Percentiles rank a stretch among this genome's conserved stretches.
phyloP scores from a whole-genome alignment of 2,888 invertebrate genomes.

The Slavum lentiscoides region DNA sequence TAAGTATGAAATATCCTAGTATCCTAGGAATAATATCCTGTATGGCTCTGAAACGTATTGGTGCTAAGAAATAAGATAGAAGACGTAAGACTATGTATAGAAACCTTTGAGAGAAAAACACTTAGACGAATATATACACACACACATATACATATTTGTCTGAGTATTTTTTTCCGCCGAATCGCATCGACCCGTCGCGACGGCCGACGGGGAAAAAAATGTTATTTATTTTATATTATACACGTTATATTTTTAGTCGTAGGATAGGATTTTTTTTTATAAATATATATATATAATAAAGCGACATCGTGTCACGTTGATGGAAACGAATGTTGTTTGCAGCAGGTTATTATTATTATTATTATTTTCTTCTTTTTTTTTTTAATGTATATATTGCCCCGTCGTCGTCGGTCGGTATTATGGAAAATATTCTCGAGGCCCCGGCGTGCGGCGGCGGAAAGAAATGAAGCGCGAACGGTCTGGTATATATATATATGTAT shows the following conservation, averaged over 20 bases:
- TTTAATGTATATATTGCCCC: not conserved
- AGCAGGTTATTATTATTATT: not conserved
- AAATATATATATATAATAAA: not conserved
- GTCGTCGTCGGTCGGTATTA: not conserved
- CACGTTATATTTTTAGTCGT: not conserved
- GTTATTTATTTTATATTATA: not conserved
- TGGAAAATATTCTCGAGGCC: conserved; percentile 23
- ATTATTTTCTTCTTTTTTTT: not conserved
- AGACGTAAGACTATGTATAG: too few relatives aligned
- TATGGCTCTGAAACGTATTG: too few relatives aligned
- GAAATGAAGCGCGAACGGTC: conserved; percentile 49
- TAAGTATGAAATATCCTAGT: too few relatives aligned
- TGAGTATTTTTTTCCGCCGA: too few relatives aligned
- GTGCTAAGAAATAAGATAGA: too few relatives aligned
- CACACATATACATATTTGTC: too few relatives aligned
- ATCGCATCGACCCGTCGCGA: too few relatives aligned
- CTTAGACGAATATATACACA: too few relatives aligned
- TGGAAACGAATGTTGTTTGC: conserved; percentile 39
- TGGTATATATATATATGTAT: too few relatives aligned
- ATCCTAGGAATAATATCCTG: too few relatives aligned
- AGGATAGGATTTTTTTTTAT: not conserved
- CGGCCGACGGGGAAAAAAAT: too few relatives aligned
- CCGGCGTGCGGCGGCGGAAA: conserved; percentile 7
- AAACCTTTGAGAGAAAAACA: too few relatives aligned
- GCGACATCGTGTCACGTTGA: conserved; percentile 28